phyloP scores from a whole-genome alignment of 2,797 vertebrate species.

The Steatocranus sp. region DNA sequence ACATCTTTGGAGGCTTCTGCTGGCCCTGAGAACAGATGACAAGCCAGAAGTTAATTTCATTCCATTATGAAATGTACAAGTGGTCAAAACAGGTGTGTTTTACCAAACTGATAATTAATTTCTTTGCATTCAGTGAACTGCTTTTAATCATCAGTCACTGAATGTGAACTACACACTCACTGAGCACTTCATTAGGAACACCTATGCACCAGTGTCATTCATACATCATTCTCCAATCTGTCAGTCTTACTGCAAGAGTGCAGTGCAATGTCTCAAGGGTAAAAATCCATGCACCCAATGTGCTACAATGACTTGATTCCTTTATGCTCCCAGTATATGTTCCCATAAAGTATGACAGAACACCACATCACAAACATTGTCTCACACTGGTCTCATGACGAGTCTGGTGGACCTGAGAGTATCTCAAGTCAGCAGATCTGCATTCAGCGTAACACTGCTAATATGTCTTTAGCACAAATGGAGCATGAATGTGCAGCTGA shows the following conservation, averaged over 20 bases:
- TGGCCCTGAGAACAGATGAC: conserved; percentile 72
- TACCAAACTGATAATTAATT: neutral
- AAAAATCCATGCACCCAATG: neutral
- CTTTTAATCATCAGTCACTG: neutral
- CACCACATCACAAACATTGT: neutral
- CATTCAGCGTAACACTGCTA: neutral
- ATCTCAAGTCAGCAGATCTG: neutral
- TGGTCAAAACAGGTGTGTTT: neutral
- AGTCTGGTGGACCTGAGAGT: neutral
- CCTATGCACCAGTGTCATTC: neutral
- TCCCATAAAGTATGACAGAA: neutral
- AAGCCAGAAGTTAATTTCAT: neutral
- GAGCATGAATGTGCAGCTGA: neutral
- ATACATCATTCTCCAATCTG: neutral
- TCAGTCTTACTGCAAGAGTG: neutral
- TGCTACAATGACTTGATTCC: neutral
- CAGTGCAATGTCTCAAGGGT: neutral
- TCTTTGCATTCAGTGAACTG: neutral
- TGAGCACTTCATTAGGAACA: neutral
- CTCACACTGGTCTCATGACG: neutral
- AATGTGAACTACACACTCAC: neutral
- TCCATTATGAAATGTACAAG: neutral
- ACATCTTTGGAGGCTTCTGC: conserved; percentile 85
- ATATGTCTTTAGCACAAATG: neutral
- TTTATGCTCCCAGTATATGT: neutral